Conservation (phyloP, 2,888 invertebrate species). For the Cephus pygmeus region DNA sequence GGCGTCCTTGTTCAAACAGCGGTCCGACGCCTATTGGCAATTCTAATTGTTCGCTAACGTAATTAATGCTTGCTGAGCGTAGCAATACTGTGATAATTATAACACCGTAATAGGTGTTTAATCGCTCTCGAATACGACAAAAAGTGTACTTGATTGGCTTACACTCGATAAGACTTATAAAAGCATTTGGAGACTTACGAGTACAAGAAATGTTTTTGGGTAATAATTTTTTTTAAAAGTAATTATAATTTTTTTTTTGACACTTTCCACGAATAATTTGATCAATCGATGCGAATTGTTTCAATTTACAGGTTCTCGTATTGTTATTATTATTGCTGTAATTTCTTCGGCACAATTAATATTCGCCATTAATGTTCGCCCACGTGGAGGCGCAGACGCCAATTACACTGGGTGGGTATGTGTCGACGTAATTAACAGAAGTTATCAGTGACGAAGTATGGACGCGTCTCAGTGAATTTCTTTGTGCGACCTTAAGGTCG, state of each 20-base stretch:
- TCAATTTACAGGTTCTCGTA: background rate
- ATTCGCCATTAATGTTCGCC: background rate
- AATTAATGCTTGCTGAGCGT: conserved; percentile 10
- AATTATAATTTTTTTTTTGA: background rate
- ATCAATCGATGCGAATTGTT: background rate
- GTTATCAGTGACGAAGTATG: background rate
- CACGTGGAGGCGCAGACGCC: background rate
- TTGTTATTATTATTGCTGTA: background rate
- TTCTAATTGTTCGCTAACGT: conserved; percentile 20
- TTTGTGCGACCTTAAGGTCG: background rate
- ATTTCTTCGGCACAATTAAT: background rate
- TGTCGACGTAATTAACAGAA: background rate
- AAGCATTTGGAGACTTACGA: background rate
- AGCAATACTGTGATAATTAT: conserved; percentile 16
- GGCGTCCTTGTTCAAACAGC: conserved; percentile 17
- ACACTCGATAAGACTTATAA: background rate
- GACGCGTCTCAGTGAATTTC: background rate
- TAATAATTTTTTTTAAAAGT: background rate
- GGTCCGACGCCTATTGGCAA: conserved; percentile 19
- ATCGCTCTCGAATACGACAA: conserved; percentile 8
- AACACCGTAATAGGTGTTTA: conserved; percentile 10
- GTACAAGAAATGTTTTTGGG: background rate
- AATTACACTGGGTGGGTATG: background rate
- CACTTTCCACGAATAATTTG: background rate
- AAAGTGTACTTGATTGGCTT: background rate